Conservation (phyloP, 2,888 invertebrate species). For the Siphonodentalium dalli region DNA sequence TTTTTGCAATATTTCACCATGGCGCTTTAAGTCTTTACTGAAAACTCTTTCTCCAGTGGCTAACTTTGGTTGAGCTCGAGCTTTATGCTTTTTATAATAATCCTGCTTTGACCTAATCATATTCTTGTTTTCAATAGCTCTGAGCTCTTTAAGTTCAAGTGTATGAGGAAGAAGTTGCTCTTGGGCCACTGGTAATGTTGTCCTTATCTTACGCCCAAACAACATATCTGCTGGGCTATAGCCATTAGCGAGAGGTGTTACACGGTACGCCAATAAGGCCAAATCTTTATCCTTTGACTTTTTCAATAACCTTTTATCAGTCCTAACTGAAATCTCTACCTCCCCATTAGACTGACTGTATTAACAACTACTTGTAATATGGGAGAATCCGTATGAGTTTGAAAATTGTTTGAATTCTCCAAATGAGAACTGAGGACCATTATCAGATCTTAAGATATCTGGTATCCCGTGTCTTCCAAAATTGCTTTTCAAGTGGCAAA, state of each 20-base stretch:
- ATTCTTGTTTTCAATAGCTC: too few species aligned
- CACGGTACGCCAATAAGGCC: background rate
- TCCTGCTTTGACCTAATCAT: too few species aligned
- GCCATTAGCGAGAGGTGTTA: background rate
- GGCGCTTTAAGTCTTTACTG: too few species aligned
- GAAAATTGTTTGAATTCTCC: slow-evolving; percentile 1
- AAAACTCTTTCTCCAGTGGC: too few species aligned
- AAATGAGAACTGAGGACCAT: background rate
- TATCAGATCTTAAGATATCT: background rate
- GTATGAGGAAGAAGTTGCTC: too few species aligned
- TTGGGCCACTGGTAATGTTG: too few species aligned
- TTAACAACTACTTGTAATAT: background rate
- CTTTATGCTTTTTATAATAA: too few species aligned
- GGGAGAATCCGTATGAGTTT: background rate
- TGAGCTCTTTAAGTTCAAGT: too few species aligned
- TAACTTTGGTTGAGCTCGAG: too few species aligned
- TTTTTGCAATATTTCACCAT: too few species aligned
- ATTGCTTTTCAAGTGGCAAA: background rate
- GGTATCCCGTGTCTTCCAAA: background rate
- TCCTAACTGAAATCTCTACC: background rate
- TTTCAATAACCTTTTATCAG: background rate
- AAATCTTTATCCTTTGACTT: background rate
- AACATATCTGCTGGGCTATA: too few species aligned
- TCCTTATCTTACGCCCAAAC: too few species aligned
- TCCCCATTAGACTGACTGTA: background rate